A percentile compares a stretch with the other conserved stretches of the same genome.
phyloP scores from a whole-genome alignment of 2,113 vertebrate genomes.

The Tragelaphus imberbis region DNA sequence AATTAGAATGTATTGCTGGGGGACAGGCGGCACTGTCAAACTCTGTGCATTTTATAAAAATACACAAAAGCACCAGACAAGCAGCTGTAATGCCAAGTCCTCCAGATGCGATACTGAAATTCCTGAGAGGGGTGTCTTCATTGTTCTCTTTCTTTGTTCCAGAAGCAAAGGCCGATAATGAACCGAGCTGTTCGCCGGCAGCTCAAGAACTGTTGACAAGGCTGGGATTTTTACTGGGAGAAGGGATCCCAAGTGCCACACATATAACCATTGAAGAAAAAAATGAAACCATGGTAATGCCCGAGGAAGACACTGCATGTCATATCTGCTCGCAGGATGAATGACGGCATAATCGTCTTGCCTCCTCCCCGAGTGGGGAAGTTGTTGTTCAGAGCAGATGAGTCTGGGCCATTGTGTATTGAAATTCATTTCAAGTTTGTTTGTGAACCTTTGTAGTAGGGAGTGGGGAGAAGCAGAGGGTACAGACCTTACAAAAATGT shows the following conservation, averaged over 20 bases:
- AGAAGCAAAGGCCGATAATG: constrained; percentile 90
- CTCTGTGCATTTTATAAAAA: constrained; percentile 24
- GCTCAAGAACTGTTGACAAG: constrained; percentile 99
- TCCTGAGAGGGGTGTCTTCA: constrained; percentile 46
- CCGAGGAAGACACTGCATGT: constrained; percentile 6
- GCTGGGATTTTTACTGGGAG: constrained; percentile 96
- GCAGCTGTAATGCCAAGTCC: constrained; percentile 3
- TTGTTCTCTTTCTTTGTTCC: constrained; percentile 74
- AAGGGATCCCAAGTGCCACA: constrained; percentile 94
- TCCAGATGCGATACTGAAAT: constrained; percentile 37
- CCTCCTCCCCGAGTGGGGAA: neutral
- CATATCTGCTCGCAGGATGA: constrained; percentile 8
- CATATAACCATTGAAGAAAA: constrained; percentile 94
- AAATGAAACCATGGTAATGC: constrained; percentile 95
- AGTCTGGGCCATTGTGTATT: constrained; percentile 18
- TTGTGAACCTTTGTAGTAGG: neutral
- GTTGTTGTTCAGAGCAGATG: neutral
- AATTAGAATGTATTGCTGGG: constrained; percentile 46
- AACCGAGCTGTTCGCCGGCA: constrained; percentile 92
- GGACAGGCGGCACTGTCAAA: constrained; percentile 7
- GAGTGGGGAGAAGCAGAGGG: neutral
- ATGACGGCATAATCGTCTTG: neutral
- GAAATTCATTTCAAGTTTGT: constrained; percentile 29
- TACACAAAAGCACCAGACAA: constrained; percentile 13
- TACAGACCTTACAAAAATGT: constrained; percentile 8